Evolutionary conservation across 2,113 vertebrate genomes (phyloP).

Genomic region (Callionymus lyra): DNA sequence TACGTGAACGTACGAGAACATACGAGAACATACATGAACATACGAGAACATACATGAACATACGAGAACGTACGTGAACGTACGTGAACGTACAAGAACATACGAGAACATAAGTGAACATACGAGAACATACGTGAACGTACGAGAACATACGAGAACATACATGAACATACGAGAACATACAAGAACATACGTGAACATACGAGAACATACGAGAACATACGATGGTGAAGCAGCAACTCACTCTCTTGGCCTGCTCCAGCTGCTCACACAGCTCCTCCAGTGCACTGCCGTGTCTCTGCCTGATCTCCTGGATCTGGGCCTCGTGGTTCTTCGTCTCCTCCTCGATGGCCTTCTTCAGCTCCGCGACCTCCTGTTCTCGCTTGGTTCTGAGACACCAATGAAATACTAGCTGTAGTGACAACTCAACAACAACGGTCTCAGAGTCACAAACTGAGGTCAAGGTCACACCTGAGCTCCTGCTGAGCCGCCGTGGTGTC

Average conservation of each 20-base stretch:
- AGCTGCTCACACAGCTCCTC: constrained; percentile 94
- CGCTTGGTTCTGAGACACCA: constrained; percentile 77
- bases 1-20: too few relatives aligned
- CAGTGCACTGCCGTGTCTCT: constrained; percentile 78
- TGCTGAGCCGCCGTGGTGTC: constrained; percentile 96
- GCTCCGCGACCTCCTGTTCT: constrained; percentile 92
- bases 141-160: too few relatives aligned
- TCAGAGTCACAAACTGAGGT: not conserved
- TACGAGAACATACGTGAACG: too few relatives aligned
- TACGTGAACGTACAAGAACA: too few relatives aligned
- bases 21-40: too few relatives aligned
- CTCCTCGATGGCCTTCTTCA: constrained; percentile 96
- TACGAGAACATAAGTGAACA: too few relatives aligned
- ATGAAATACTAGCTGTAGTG: not conserved
- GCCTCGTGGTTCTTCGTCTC: constrained; percentile 91
- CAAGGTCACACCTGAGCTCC: constrained; percentile 93
- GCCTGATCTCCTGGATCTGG: constrained; percentile 93
- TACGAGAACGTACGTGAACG: too few relatives aligned
- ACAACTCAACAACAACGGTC: not conserved
- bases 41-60: too few relatives aligned
- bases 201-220: too few relatives aligned
- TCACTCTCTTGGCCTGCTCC: constrained; percentile 92
- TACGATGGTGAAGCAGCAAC: constrained; percentile 9
- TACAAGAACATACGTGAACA: too few relatives aligned
- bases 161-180: too few relatives aligned